Conservation (phyloP, 2,888 invertebrate species). For the Agrochola lota region DNA sequence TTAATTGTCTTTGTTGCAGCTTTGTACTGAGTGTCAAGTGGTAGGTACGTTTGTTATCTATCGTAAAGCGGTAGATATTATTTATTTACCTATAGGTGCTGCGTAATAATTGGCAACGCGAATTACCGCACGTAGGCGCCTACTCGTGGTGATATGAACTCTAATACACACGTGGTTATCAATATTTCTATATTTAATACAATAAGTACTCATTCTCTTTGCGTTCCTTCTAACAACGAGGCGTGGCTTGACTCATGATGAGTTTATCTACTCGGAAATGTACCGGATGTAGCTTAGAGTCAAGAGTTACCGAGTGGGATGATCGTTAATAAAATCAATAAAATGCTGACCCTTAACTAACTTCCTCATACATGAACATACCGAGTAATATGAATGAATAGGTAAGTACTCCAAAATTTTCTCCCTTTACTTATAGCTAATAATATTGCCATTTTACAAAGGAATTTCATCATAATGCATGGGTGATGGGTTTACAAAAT, state of each 20-base stretch:
- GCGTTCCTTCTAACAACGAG: conserved; percentile 34
- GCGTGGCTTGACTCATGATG: conserved; percentile 53
- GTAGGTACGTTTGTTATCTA: conserved; percentile 55
- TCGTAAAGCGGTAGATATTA: conserved; percentile 46
- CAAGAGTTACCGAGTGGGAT: conserved; percentile 21
- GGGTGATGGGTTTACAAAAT: conserved; percentile 12
- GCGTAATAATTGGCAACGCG: conserved; percentile 81
- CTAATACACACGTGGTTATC: conserved; percentile 56
- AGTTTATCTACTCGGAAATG: conserved; percentile 44
- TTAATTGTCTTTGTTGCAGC: conserved; percentile 45
- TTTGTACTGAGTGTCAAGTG: conserved; percentile 37
- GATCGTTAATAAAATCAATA: conserved; percentile 20
- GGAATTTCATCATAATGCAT: conserved; percentile 17
- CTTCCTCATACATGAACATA: background rate
- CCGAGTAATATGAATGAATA: conserved; percentile 10
- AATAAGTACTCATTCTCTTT: conserved; percentile 43
- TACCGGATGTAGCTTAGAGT: conserved; percentile 45
- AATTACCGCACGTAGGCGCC: conserved; percentile 86
- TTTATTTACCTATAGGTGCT: conserved; percentile 59
- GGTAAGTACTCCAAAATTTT: background rate
- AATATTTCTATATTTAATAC: conserved; percentile 46
- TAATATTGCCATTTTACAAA: conserved; percentile 7
- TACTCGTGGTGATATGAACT: conserved; percentile 65
- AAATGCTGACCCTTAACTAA: conserved; percentile 1
- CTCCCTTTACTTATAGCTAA: background rate